These are phyloP conservation scores for Peromyscus melanophrys DNA, from an alignment of 2,797 vertebrate species.

Conservation along the genomic window DNA sequence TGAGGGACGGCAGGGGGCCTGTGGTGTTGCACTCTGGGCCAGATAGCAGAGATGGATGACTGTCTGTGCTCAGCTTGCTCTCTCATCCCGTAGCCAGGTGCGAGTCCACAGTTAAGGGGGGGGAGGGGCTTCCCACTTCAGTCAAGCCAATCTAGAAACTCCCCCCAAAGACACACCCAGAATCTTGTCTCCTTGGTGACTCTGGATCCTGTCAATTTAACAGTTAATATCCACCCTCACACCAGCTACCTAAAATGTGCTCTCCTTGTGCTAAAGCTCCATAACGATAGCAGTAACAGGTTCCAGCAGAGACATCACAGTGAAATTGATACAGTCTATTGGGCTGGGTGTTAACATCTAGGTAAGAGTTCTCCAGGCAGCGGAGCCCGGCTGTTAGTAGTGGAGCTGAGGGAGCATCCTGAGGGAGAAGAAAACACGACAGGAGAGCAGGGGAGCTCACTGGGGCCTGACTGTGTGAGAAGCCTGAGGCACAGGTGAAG, in stretches of 20 bases:
- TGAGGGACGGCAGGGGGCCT: accelerated
- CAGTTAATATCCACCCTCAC: not conserved
- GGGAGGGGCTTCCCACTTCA: not conserved
- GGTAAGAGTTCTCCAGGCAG: not conserved
- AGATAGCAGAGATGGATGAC: not conserved
- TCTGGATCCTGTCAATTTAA: not conserved
- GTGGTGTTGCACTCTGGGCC: not conserved
- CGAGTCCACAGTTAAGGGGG: not conserved
- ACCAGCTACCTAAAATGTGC: not conserved
- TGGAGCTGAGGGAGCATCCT: not conserved
- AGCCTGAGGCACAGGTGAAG: not conserved
- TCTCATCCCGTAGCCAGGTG: not conserved
- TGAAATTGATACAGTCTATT: not conserved
- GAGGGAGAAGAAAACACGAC: not conserved
- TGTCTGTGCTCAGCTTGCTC: not conserved
- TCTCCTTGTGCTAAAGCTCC: not conserved
- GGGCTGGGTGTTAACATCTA: not conserved
- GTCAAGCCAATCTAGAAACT: not conserved
- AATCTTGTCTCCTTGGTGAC: not conserved
- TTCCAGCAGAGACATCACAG: not conserved
- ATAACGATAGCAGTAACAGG: not conserved
- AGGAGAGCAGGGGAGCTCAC: not conserved
- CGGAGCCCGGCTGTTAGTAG: not conserved
- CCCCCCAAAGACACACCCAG: not conserved
- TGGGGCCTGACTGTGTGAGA: not conserved